Evolutionary conservation across 2,113 vertebrate genomes (phyloP).

Genomic region (Lanius collurio): DNA sequence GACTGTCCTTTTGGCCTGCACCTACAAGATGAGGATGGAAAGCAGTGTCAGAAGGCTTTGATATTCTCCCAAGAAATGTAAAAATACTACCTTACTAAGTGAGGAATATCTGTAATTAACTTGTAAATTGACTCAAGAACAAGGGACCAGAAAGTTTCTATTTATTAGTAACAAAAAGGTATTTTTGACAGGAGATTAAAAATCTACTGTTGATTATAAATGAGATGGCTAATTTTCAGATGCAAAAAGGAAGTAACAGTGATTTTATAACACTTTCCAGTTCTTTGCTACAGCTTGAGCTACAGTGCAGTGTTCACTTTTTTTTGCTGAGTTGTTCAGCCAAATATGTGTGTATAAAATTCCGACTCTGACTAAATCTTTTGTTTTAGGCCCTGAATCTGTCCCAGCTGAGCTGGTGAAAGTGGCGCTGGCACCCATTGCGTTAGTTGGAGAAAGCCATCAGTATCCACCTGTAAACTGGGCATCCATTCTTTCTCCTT

Average conservation of each 20-base stretch:
- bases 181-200: background rate
- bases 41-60: background rate
- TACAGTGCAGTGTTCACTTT: background rate
- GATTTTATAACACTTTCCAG: background rate
- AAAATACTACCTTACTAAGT: background rate
- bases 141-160: background rate
- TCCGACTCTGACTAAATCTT: background rate
- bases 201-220: background rate
- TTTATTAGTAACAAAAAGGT: background rate
- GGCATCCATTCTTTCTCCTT: conserved; percentile 86
- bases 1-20: background rate
- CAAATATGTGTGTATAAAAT: background rate
- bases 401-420: conserved; percentile 74
- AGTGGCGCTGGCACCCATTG: conserved; percentile 79
- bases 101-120: background rate
- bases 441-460: conserved; percentile 77
- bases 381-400: conserved; percentile 83
- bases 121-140: background rate
- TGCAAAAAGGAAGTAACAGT: background rate
- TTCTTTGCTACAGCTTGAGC: background rate
- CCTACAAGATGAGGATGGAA: background rate
- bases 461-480: conserved; percentile 95
- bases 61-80: background rate
- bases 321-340: background rate
- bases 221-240: background rate